phyloP scores from a whole-genome alignment of 2,888 invertebrate species.

The Cryptocephalus primarius region DNA sequence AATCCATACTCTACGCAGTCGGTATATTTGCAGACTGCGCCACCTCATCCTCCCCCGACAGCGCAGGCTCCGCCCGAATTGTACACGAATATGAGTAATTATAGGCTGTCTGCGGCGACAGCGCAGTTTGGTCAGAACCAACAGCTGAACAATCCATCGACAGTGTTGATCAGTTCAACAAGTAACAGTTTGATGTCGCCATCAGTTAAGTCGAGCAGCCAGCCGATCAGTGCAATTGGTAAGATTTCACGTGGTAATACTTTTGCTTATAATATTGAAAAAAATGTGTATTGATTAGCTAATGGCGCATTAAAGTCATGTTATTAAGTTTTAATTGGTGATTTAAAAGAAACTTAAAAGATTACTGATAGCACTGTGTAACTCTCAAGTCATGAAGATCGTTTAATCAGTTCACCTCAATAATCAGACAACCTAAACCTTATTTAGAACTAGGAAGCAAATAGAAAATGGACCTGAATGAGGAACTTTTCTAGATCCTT shows the following conservation, averaged over 20 bases:
- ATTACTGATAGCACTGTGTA: no score
- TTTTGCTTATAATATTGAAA: conserved; percentile 3
- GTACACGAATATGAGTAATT: conserved; percentile 45
- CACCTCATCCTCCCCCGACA: conserved; percentile 42
- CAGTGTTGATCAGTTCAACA: conserved; percentile 78
- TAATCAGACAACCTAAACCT: no score
- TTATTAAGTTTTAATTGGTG: no score
- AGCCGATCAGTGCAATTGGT: conserved; percentile 72
- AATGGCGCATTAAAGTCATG: no score
- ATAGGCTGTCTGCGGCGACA: conserved; percentile 40
- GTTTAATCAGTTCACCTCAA: no score
- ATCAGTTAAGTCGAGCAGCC: conserved; percentile 70
- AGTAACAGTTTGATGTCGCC: conserved; percentile 84
- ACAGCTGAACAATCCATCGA: conserved; percentile 73
- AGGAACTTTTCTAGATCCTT: no score
- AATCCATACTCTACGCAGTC: conserved; percentile 45
- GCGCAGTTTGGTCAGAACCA: conserved; percentile 70
- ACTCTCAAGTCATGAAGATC: no score
- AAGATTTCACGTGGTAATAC: conserved; percentile 12
- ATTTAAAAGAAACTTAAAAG: no score
- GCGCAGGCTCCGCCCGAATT: conserved; percentile 54
- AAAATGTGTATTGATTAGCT: no score
- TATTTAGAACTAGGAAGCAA: no score
- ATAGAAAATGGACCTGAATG: no score
- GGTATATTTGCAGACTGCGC: conserved; percentile 47